Evolutionary conservation across 1,140 invertebrate species (phyloP), one percentile per base, ranked within the genome.

Genomic region (Drosophila sproati): DNA sequence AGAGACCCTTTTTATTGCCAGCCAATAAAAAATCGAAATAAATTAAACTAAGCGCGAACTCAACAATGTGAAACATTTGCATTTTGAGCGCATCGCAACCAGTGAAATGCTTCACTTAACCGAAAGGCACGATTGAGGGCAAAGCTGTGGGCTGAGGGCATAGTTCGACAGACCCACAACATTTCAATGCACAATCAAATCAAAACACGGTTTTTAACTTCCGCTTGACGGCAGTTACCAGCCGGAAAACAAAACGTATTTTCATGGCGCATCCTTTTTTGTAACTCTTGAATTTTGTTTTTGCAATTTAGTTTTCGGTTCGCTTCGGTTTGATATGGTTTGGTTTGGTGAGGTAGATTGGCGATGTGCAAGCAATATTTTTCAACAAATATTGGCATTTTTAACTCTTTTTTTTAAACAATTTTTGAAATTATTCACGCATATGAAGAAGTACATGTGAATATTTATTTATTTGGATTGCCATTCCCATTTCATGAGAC

Each of bases 151-250:
- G 34, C 35, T 55, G 32, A 45, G 59, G 41, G 52, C 34, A 69
- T 61, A 77, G 71, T 59, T 59, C 39, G 41, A 48, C 48, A 64
- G 54, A 59, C 48, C 63, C 54, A 82, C 63, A 64, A 77, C 69
- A 83, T 88, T 88, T 82, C 83, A 62, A 80, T 82, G 83, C 83
- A 76, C 83, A 87, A 87, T 87, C 83, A 87, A 87, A 87, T 87
- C 83, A 87, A 88, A 88, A 88, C 83, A 87, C 80, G 83, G 83
- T 82, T 88, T 87, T 87, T 88, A 87, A 87, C 83, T 87, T 87
- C 83, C 83, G 83, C 83, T 87, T 80, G 80, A 88, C 59, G 77
- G 83, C 80, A 83, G 83, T 83, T 87, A 80, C 77, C 66, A 77
- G 66, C 70, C 79, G 72, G 72, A 71, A 87, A 32, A 57, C 62